phyloP scores from a whole-genome alignment of 2,113 vertebrate species.

The Motacilla alba region DNA sequence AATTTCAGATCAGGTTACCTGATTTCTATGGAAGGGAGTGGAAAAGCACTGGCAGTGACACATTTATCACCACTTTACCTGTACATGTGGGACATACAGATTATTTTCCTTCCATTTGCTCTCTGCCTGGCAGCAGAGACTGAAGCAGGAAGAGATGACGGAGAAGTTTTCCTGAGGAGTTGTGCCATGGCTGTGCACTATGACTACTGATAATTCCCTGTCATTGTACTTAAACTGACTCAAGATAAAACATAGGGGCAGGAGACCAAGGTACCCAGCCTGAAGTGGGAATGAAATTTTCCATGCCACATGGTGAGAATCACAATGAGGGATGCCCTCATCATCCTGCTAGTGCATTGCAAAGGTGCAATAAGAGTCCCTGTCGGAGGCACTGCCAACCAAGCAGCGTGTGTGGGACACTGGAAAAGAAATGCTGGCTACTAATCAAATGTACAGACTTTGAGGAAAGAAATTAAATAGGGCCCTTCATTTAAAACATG shows the following conservation, averaged over 20 bases:
- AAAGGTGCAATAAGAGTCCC: neutral
- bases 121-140: neutral
- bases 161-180: neutral
- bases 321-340: neutral
- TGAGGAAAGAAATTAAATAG: neutral
- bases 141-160: neutral
- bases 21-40: neutral
- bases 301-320: neutral
- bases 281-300: neutral
- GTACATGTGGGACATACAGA: too few species aligned
- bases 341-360: accelerated
- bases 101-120: neutral
- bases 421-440: neutral
- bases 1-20: neutral
- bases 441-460: neutral
- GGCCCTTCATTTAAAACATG: neutral
- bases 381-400: neutral
- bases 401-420: neutral
- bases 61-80: neutral
- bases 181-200: neutral
- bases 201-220: neutral
- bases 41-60: neutral
- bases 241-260: neutral
- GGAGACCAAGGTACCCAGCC: neutral
- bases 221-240: neutral